Conservation (phyloP, 2,888 invertebrate genomes). For the Pollenia labialis region DNA sequence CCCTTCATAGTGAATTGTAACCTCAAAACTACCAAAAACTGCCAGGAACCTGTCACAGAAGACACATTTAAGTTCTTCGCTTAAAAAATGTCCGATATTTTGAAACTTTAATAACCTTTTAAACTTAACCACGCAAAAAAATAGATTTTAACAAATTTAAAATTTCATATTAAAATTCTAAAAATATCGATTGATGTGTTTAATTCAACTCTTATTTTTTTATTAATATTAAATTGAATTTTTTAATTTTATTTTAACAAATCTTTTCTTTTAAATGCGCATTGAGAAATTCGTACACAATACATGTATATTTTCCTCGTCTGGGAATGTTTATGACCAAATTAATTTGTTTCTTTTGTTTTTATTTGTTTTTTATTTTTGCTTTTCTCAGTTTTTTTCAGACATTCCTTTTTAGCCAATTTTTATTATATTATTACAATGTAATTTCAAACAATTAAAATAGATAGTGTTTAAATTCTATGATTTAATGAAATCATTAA, state of each 20-base stretch:
- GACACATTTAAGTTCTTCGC: no score
- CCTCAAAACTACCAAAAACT: no score
- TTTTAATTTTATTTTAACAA: not conserved
- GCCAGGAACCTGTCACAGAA: no score
- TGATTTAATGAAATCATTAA: conserved; percentile 18
- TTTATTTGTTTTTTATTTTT: conserved; percentile 13
- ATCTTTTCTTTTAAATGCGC: conserved; percentile 13
- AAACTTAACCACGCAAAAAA: no score
- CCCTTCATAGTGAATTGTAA: no score
- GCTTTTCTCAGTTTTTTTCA: not conserved
- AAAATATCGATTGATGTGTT: no score
- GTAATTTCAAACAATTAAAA: conserved; percentile 8
- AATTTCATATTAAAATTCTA: no score
- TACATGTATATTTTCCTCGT: conserved; percentile 20
- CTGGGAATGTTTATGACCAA: conserved; percentile 39
- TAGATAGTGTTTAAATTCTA: conserved; percentile 22
- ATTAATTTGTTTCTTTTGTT: conserved; percentile 14
- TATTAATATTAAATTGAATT: not conserved
- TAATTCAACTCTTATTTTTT: not conserved
- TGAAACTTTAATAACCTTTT: no score
- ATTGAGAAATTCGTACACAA: not conserved
- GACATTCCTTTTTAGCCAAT: not conserved
- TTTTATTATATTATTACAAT: conserved; percentile 8
- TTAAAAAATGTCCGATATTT: no score
- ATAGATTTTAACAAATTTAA: no score